These are phyloP conservation scores for Drosophila aldrichi DNA, from an alignment of 2,888 invertebrate genomes.

Conservation along the genomic window DNA sequence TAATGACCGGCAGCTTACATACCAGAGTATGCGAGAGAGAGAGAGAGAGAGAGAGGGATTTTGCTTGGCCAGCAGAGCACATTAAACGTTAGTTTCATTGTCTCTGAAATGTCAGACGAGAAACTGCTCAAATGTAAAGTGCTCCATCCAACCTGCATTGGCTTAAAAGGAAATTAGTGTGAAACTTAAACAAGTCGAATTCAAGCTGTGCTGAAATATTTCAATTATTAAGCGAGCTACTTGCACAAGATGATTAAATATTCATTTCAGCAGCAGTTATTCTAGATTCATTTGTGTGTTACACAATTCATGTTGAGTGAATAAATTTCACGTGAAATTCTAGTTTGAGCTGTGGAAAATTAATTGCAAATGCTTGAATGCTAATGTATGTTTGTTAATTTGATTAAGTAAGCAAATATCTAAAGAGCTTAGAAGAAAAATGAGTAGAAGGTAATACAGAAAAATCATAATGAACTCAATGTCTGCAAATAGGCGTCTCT, in stretches of 20 bases:
- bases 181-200: not conserved
- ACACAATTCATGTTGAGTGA: not conserved
- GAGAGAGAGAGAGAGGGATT: slow-evolving; percentile 8
- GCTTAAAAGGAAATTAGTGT: not conserved
- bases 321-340: not conserved
- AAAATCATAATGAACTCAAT: no score
- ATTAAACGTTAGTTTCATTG: slow-evolving; percentile 27
- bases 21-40: not conserved
- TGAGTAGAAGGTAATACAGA: no score
- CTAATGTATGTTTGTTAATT: no score
- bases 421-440: no score
- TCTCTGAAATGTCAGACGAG: slow-evolving; percentile 1
- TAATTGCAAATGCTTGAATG: not conserved
- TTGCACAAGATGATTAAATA: not conserved
- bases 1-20: slow-evolving; percentile 64
- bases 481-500: no score
- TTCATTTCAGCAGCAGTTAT: not conserved
- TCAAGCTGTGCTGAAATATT: slow-evolving; percentile 3
- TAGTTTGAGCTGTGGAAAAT: not conserved
- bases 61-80: slow-evolving; percentile 24
- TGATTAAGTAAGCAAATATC: no score
- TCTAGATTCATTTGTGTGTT: not conserved
- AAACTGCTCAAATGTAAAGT: slow-evolving; percentile 1
- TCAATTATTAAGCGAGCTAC: slow-evolving; percentile 9
- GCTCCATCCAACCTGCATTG: not conserved